Percentiles rank a stretch among this genome's conserved stretches.
Conservation (phyloP, 2,888 invertebrate species). For the Sericinus montela region DNA sequence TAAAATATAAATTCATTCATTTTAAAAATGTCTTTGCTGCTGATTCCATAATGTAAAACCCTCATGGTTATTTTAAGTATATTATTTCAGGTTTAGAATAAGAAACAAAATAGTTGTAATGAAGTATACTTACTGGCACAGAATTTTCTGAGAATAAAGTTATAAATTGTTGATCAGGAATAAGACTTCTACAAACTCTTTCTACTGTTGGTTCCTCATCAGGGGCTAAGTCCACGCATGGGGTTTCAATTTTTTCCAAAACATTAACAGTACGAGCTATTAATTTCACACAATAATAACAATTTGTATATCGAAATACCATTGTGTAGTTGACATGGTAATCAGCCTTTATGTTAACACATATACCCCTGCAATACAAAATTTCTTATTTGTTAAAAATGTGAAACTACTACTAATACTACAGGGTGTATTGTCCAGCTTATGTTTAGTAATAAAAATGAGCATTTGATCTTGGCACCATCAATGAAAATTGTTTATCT, state of each 20-base stretch:
- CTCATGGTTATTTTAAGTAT: too few species aligned
- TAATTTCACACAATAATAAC: constrained; percentile 92
- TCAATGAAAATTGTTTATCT: too few species aligned
- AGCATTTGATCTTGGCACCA: too few species aligned
- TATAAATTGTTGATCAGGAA: constrained; percentile 87
- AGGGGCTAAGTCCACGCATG: constrained; percentile 85
- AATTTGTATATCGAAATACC: constrained; percentile 84
- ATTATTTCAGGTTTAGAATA: too few species aligned
- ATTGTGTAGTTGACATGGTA: constrained; percentile 91
- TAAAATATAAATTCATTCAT: too few species aligned
- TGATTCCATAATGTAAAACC: too few species aligned
- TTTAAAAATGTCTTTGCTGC: too few species aligned
- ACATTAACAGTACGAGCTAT: constrained; percentile 93
- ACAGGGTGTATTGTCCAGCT: too few species aligned
- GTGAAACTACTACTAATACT: too few species aligned
- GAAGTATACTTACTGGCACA: constrained; percentile 80
- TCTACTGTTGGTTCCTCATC: constrained; percentile 85
- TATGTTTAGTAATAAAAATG: too few species aligned
- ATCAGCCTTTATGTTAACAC: constrained; percentile 85
- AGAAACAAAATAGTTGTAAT: background rate
- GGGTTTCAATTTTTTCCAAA: constrained; percentile 92
- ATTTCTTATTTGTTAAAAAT: too few species aligned
- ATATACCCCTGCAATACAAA: constrained; percentile 78
- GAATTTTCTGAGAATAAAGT: constrained; percentile 95
- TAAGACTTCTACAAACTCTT: constrained; percentile 86